Evolutionary conservation across 2,797 vertebrate species (phyloP), one percentile per base, ranked within the genome.

Genomic region (Xiphophorus birchmanni): DNA sequence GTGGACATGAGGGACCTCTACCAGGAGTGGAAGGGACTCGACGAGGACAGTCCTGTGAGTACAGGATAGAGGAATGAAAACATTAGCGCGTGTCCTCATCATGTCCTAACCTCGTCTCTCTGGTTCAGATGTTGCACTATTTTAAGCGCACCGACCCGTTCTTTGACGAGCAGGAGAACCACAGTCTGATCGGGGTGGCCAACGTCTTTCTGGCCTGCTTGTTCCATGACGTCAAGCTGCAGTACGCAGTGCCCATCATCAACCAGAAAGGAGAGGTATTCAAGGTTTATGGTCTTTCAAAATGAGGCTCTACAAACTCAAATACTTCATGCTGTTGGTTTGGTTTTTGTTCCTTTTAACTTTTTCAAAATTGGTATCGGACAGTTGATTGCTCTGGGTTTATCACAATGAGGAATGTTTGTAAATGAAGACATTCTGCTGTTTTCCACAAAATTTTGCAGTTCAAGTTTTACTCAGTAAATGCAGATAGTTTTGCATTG

Each of bases 1-100:
- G 95, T 99, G 90, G 98, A 99, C 86, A 99, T 99, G 96, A 96
- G 97, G 89, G 98, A 99, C 75, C 97, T 99, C 52, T 99, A 99
- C 89, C 98, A 99, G 92, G 98, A 99, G 91, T 99, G 97, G 97
- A 99, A 97, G 80, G 97, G 97, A 73, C 97, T 94, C 26, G 97
- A 99, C 10, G 97, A 99, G 78, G 97, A 99, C 87, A 97, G 95
- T 76, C 93, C 95, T 18, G 98, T 99, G 91, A 93, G 97, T 90
- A 37, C 7, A 52, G 2, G 56, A 1, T 8, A 0, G 3, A 26
- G 1, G 17, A 9, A 65, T 13, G 12, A 42, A 42, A 45, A 60
- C 11, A 23, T 23, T 1, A 65, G 32, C 17, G 29, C 13, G 11
- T 32, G 58, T 32, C 42, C 9, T 29, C 26, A n/a, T 56, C 23